A percentile compares a stretch with the other conserved stretches of the same genome.
These are phyloP conservation scores for Apodemus speciosus DNA, from an alignment of 2,113 vertebrate species.

Conservation along the genomic window DNA sequence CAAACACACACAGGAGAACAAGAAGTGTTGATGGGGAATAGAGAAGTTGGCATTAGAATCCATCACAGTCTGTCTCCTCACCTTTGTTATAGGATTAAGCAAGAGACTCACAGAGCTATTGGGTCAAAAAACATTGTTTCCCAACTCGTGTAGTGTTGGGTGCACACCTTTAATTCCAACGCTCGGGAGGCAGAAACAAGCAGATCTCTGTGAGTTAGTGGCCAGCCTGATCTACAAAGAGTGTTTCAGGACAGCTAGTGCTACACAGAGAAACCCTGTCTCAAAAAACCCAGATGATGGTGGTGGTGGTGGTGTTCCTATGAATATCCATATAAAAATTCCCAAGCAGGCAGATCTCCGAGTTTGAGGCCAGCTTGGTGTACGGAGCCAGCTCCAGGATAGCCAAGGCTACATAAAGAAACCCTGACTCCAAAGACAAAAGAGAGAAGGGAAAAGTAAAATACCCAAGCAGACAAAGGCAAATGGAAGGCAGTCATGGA, in stretches of 20 bases:
- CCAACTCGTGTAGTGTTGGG: not conserved
- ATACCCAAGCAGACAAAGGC: not conserved
- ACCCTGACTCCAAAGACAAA: not conserved
- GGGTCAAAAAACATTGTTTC: not conserved
- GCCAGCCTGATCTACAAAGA: not conserved
- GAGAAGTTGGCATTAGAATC: not conserved
- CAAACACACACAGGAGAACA: not conserved
- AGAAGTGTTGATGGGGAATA: not conserved
- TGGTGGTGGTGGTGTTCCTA: too few relatives aligned
- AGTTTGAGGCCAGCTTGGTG: not conserved
- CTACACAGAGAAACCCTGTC: not conserved
- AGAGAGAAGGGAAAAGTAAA: not conserved
- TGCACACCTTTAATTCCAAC: too few relatives aligned
- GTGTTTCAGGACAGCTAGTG: not conserved
- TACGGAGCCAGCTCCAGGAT: not conserved
- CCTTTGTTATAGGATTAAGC: not conserved
- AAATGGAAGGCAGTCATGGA: not conserved
- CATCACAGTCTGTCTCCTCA: not conserved
- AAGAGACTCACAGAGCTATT: not conserved
- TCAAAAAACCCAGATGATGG: not conserved
- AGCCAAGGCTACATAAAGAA: not conserved
- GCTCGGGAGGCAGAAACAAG: not conserved
- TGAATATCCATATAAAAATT: not conserved
- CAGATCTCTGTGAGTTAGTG: not conserved
- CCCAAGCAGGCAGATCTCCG: not conserved